Conservation (phyloP, 2,113 vertebrate species). For the Fregata magnificens region DNA sequence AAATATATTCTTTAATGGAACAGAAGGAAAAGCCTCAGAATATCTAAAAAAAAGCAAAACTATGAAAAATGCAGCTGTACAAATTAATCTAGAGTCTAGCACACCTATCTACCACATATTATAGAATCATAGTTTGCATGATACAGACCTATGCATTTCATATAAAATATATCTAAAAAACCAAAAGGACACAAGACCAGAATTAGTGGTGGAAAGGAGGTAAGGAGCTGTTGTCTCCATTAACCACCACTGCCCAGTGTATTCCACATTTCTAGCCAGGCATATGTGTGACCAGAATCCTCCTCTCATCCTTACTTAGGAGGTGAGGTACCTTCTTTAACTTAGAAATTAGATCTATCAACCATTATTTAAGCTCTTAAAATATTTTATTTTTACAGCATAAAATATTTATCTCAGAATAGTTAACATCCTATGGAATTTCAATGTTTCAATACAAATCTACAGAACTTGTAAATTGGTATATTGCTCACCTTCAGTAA, state of each 20-base stretch:
- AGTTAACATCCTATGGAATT: not conserved
- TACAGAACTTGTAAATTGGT: not conserved
- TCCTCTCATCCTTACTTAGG: not conserved
- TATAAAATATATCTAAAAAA: not conserved
- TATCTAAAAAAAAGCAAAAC: not conserved
- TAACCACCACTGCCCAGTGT: not conserved
- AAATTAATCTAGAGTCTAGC: not conserved
- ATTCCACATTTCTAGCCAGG: not conserved
- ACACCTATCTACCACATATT: not conserved
- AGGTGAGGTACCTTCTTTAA: not conserved
- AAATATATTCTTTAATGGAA: not conserved
- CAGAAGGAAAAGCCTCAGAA: not conserved
- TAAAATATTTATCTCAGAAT: not conserved
- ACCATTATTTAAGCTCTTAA: not conserved
- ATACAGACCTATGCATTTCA: not conserved
- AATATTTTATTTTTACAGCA: not conserved
- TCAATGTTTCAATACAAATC: not conserved
- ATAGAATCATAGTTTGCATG: not conserved
- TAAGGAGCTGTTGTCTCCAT: not conserved
- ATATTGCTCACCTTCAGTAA: conserved; percentile 82
- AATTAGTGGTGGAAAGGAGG: not conserved
- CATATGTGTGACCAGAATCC: not conserved
- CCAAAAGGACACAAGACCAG: not conserved
- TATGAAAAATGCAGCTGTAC: not conserved
- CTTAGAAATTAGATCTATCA: not conserved